These are phyloP conservation scores for Hydropsyche betteni DNA, from an alignment of 2,888 invertebrate genomes.

Conservation along the genomic window DNA sequence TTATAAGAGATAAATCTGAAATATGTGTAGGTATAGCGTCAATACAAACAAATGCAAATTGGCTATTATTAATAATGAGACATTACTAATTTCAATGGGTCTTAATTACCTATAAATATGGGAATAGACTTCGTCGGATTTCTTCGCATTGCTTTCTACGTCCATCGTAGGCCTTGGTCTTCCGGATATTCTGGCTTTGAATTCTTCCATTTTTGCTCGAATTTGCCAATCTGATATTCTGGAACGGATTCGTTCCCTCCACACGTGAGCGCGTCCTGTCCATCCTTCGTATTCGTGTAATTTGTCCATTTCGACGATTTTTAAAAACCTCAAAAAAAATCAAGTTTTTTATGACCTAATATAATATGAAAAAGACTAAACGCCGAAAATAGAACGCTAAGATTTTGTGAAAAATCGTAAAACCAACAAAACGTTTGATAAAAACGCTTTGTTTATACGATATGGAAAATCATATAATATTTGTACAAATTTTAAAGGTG, in stretches of 20 bases:
- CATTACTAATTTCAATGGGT: neutral
- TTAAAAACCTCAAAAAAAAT: neutral
- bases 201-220: slow-evolving; percentile 56
- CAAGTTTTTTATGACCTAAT: slow-evolving; percentile 23
- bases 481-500: too few relatives aligned
- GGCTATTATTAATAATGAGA: neutral
- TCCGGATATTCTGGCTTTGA: slow-evolving; percentile 58
- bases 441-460: too few relatives aligned
- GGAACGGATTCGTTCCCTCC: slow-evolving; percentile 72
- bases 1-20: too few relatives aligned
- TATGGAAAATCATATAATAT: too few relatives aligned
- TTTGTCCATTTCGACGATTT: slow-evolving; percentile 70
- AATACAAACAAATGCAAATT: neutral
- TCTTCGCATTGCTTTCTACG: slow-evolving; percentile 55
- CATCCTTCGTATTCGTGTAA: slow-evolving; percentile 82
- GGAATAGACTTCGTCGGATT: slow-evolving; percentile 66
- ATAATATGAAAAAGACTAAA: too few relatives aligned
- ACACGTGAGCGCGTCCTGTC: slow-evolving; percentile 74
- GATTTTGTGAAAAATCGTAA: neutral
- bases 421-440: neutral
- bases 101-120: slow-evolving; percentile 72
- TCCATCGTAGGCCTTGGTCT: slow-evolving; percentile 43
- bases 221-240: slow-evolving; percentile 56
- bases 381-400: too few relatives aligned
- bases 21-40: too few relatives aligned